Conservation (phyloP, 1,140 invertebrate genomes). For the Paralvinella palmiformis region DNA sequence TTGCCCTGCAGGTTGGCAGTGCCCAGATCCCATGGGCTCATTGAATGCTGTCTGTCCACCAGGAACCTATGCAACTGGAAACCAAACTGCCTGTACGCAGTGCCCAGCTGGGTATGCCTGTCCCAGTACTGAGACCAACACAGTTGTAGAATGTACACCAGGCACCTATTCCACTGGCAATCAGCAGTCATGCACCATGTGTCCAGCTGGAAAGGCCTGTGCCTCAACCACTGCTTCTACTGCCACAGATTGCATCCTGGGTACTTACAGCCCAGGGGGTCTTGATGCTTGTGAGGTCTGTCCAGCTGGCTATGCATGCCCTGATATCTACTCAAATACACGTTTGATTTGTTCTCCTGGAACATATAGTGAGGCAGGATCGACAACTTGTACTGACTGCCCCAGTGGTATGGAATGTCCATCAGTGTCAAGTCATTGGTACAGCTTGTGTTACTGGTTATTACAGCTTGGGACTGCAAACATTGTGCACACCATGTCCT, state of each 20-base stretch:
- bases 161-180: constrained; percentile 37
- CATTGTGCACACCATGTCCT: constrained; percentile 20
- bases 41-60: background rate
- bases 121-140: constrained; percentile 32
- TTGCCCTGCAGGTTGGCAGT: constrained; percentile 2
- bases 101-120: constrained; percentile 30
- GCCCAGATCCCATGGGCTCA: background rate
- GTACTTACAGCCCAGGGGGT: constrained; percentile 29
- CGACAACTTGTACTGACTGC: constrained; percentile 34
- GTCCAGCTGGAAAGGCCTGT: constrained; percentile 41
- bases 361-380: constrained; percentile 27
- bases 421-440: background rate
- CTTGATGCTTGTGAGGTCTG: constrained; percentile 31
- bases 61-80: constrained; percentile 2
- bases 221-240: constrained; percentile 20
- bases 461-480: constrained; percentile 13
- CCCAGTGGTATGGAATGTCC: constrained; percentile 39
- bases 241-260: constrained; percentile 30
- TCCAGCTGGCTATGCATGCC: constrained; percentile 35
- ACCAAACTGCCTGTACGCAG: constrained; percentile 2
- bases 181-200: constrained; percentile 30
- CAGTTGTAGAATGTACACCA: constrained; percentile 23
- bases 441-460: background rate
- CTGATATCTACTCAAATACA: constrained; percentile 22
- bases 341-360: constrained; percentile 13